Evolutionary conservation across 2,888 invertebrate genomes (phyloP).

Genomic region (Caenorhabditis sp.): DNA sequence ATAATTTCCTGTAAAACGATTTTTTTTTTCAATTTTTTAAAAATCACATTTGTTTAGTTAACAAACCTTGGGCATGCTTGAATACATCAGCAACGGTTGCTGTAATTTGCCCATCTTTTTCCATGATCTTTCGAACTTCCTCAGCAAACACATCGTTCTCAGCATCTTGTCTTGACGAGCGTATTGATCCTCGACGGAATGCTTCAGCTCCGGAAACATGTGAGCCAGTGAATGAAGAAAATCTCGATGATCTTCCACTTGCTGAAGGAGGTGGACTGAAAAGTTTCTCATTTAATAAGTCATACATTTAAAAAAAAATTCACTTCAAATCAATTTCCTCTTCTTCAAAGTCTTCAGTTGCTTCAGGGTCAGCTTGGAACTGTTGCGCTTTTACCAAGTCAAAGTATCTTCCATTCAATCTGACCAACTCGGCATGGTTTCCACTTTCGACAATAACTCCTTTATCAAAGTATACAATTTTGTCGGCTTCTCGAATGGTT

Average conservation of each 20-base stretch:
- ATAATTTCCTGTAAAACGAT: conserved; percentile 36
- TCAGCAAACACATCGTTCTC: conserved; percentile 48
- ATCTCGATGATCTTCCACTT: background rate
- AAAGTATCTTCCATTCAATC: conserved; percentile 42
- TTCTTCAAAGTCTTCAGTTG: conserved; percentile 8
- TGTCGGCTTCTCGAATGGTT: conserved; percentile 47
- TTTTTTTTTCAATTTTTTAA: no score
- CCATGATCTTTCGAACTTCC: conserved; percentile 38
- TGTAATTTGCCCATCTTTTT: conserved; percentile 34
- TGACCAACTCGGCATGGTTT: conserved; percentile 49
- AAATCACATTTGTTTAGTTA: background rate
- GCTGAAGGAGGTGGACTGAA: conserved; percentile 7
- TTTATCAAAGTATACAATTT: conserved; percentile 48
- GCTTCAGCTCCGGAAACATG: conserved; percentile 16
- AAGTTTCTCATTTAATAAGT: background rate
- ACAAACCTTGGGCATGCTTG: conserved; percentile 28
- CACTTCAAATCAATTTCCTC: conserved; percentile 12
- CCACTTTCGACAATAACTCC: conserved; percentile 55
- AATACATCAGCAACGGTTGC: conserved; percentile 34
- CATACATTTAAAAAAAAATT: background rate
- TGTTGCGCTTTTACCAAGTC: conserved; percentile 54
- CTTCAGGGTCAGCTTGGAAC: conserved; percentile 22
- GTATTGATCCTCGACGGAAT: conserved; percentile 16
- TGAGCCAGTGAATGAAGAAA: conserved; percentile 21
- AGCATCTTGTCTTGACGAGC: conserved; percentile 18